Evolutionary conservation across 1,140 invertebrate species (phyloP).

Genomic region (Formica exsecta): DNA sequence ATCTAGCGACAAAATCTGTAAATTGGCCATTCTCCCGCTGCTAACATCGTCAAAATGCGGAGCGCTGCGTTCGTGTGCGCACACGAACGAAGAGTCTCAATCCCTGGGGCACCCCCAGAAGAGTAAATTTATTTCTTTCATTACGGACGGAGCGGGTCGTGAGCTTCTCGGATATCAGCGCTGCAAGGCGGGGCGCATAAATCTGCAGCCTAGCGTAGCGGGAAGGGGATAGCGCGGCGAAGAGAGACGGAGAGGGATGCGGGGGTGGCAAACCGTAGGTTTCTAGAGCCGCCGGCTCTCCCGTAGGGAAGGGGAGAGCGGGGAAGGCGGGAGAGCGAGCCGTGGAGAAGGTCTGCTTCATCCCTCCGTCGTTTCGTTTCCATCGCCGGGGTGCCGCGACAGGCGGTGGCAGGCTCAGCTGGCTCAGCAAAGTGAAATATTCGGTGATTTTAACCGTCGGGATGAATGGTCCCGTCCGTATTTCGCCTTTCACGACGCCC

Average conservation of each 20-base stretch:
- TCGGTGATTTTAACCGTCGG: constrained; percentile 84
- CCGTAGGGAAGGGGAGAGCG: constrained; percentile 6
- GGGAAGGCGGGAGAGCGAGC: constrained; percentile 1
- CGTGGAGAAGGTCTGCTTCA: constrained; percentile 62
- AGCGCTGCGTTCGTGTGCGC: constrained; percentile 54
- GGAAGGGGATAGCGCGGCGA: constrained; percentile 64
- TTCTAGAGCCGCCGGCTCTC: constrained; percentile 35
- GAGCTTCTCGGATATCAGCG: constrained; percentile 87
- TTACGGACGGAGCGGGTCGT: constrained; percentile 86
- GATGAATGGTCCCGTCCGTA: constrained; percentile 83
- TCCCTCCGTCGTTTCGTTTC: constrained; percentile 70
- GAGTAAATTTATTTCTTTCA: constrained; percentile 87
- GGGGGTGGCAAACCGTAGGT: constrained; percentile 56
- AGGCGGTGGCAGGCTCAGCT: constrained; percentile 78
- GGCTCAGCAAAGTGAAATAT: constrained; percentile 84
- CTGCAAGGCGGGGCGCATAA: constrained; percentile 85
- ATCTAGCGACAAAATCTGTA: constrained; percentile 31
- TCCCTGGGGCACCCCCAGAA: constrained; percentile 75
- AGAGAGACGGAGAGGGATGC: constrained; percentile 59
- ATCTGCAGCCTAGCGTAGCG: constrained; percentile 83
- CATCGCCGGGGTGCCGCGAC: constrained; percentile 72
- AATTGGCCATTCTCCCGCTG: constrained; percentile 17
- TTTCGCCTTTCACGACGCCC: constrained; percentile 75
- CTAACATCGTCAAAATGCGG: constrained; percentile 47
- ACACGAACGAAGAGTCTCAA: constrained; percentile 72